A percentile compares a stretch with the other conserved stretches of the same genome.
phyloP scores from a whole-genome alignment of 2,797 vertebrate genomes.

The Protosalanx chinensis region DNA sequence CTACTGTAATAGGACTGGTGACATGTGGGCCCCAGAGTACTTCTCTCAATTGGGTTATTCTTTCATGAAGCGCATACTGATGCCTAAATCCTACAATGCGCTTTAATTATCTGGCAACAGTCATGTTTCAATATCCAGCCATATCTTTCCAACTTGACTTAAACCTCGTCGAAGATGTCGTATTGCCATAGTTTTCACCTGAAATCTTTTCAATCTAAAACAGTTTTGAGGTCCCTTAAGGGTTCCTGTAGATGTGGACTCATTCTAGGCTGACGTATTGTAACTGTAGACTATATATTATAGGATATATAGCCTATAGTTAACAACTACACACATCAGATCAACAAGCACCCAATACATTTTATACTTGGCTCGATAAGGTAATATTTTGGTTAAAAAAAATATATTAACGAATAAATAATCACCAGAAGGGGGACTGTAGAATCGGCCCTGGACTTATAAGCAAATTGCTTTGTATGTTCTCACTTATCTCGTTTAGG shows the following conservation, averaged over 20 bases:
- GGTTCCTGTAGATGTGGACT: neutral
- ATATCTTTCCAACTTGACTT: slow-evolving; percentile 57
- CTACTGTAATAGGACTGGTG: slow-evolving; percentile 46
- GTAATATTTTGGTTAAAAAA: slow-evolving; percentile 74
- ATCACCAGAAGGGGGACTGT: slow-evolving; percentile 30
- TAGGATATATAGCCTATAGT: too few species aligned
- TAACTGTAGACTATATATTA: slow-evolving; percentile 9
- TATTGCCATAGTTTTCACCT: slow-evolving; percentile 65
- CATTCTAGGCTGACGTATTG: slow-evolving; percentile 10
- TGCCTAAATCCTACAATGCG: neutral
- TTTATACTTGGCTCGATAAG: slow-evolving; percentile 67
- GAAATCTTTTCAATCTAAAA: slow-evolving; percentile 66
- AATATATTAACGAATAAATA: slow-evolving; percentile 20
- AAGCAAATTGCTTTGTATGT: slow-evolving; percentile 34
- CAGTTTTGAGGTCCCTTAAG: too few species aligned
- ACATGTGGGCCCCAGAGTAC: slow-evolving; percentile 16
- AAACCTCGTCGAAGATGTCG: slow-evolving; percentile 42
- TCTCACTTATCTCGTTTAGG: slow-evolving; percentile 21
- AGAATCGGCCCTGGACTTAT: slow-evolving; percentile 34
- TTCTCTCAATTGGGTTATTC: too few species aligned
- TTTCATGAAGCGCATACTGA: too few species aligned
- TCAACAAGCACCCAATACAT: slow-evolving; percentile 40
- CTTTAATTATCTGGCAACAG: slow-evolving; percentile 68
- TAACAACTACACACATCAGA: slow-evolving; percentile 43
- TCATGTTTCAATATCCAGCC: slow-evolving; percentile 60